Conservation (phyloP, 35 echinoderm and acorn worm genomes). For the Ophiothrix spiculata region DNA sequence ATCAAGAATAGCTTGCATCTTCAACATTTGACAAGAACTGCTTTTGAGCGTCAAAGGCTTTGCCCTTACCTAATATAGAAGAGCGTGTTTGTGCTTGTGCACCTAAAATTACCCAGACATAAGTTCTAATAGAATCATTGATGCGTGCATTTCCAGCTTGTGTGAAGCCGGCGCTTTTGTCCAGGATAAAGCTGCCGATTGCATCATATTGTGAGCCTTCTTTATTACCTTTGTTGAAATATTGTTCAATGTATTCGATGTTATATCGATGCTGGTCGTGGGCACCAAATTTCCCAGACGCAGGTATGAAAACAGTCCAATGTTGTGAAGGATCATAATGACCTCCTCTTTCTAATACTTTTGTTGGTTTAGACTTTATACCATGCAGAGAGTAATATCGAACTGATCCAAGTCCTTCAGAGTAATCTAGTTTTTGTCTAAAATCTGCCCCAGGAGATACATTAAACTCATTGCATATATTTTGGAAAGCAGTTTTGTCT, state of each 20-base stretch:
- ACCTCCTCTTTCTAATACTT: too few relatives aligned
- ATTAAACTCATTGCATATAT: neutral
- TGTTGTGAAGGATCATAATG: neutral
- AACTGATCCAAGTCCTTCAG: neutral
- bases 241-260: neutral
- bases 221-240: too few relatives aligned
- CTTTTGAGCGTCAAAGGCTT: too few relatives aligned
- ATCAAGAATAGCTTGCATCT: too few relatives aligned
- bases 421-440: neutral
- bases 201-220: too few relatives aligned
- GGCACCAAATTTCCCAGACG: neutral
- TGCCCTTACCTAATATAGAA: too few relatives aligned
- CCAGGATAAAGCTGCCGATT: neutral
- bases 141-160: neutral
- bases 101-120: neutral
- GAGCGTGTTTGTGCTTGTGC: too few relatives aligned
- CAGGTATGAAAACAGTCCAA: neutral
- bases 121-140: neutral
- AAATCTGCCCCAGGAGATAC: neutral
- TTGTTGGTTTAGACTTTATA: too few relatives aligned
- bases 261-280: neutral
- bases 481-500: neutral
- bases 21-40: too few relatives aligned
- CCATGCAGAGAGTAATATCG: too few relatives aligned
- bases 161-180: neutral